These are phyloP conservation scores for Holacanthus passer DNA, from an alignment of 2,113 vertebrate species.

Conservation along the genomic window DNA sequence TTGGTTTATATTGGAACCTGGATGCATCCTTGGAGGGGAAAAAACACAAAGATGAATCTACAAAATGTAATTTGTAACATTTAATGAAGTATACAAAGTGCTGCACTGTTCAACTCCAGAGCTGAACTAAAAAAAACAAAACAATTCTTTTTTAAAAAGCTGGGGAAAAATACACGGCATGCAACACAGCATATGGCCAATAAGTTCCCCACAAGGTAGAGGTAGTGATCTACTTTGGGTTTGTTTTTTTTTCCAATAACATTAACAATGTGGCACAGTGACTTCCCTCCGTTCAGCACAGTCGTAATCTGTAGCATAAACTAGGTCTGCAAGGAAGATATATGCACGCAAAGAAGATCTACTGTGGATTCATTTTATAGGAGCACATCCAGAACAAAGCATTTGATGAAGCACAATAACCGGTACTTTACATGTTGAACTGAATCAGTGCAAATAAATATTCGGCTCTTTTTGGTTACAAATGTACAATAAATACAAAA, in stretches of 20 bases:
- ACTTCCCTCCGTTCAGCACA: constrained; percentile 9
- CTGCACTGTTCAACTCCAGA: constrained; percentile 47
- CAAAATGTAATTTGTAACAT: constrained; percentile 46
- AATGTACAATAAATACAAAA: constrained; percentile 83
- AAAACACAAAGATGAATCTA: background rate
- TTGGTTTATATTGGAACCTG: background rate
- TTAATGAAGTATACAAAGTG: constrained; percentile 75
- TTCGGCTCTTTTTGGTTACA: constrained; percentile 71
- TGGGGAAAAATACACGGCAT: constrained; percentile 58
- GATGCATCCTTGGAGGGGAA: background rate
- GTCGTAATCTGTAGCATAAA: constrained; percentile 32
- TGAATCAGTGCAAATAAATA: constrained; percentile 70
- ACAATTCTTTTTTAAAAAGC: constrained; percentile 13
- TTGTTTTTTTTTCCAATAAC: constrained; percentile 33
- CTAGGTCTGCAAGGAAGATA: constrained; percentile 51
- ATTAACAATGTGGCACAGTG: constrained; percentile 61
- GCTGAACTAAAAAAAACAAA: constrained; percentile 41
- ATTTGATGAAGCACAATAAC: constrained; percentile 48
- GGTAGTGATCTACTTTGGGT: constrained; percentile 65
- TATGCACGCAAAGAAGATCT: constrained; percentile 32
- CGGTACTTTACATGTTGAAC: constrained; percentile 23
- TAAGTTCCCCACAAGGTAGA: constrained; percentile 54
- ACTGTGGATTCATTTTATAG: constrained; percentile 20
- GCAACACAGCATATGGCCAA: constrained; percentile 62
- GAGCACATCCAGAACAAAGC: constrained; percentile 56